phyloP scores from a whole-genome alignment of 53 echinoderm and acorn worm genomes.

The Paracentrotus lividus region DNA sequence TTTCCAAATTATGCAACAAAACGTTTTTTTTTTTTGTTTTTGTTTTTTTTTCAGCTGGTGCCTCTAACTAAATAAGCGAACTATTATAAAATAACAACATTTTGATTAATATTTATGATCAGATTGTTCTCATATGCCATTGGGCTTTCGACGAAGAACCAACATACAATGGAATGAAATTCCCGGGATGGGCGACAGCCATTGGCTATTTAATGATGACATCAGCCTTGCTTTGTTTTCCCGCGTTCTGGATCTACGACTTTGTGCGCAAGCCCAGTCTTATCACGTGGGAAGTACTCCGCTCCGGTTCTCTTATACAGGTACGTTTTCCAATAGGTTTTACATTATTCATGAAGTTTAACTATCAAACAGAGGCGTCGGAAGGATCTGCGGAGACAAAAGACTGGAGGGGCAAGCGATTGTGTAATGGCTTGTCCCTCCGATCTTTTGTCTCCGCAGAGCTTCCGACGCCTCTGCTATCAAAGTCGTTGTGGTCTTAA shows the following conservation, averaged over 20 bases:
- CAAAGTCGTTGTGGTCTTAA: no score
- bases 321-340: neutral
- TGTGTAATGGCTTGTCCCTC: no score
- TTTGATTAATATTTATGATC: neutral
- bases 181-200: slow-evolving; percentile 86
- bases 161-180: slow-evolving; percentile 80
- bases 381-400: no score
- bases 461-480: no score
- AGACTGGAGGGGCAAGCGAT: no score
- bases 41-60: no score
- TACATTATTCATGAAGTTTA: no score
- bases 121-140: slow-evolving; percentile 92
- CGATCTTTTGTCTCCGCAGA: no score
- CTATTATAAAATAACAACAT: no score
- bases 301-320: neutral
- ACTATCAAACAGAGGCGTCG: no score
- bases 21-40: neutral
- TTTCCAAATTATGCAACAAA: no score
- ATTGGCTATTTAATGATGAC: slow-evolving; percentile 90
- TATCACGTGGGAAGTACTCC: slow-evolving; percentile 16
- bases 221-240: slow-evolving; percentile 86
- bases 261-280: slow-evolving; percentile 57
- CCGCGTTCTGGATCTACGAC: slow-evolving; percentile 83
- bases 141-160: slow-evolving; percentile 89
- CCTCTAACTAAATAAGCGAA: no score